A percentile compares a stretch with the other conserved stretches of the same genome.
These are phyloP conservation scores for Laticauda colubrina DNA, from an alignment of 2,113 vertebrate genomes.

Conservation along the genomic window DNA sequence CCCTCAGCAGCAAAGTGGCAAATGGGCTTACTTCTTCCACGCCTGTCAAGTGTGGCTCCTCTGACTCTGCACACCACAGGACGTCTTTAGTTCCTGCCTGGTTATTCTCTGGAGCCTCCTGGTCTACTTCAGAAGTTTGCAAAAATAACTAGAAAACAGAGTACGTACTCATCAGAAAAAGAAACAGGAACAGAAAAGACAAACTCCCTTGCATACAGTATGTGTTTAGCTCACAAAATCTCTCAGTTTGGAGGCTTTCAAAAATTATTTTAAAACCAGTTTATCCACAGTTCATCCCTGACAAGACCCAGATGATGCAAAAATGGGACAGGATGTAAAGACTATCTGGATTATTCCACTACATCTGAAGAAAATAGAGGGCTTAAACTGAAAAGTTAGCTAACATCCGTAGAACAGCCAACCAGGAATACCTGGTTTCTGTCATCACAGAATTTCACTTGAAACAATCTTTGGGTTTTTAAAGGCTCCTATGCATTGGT, in stretches of 20 bases:
- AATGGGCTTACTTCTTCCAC: conserved; percentile 73
- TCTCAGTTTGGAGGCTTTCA: not conserved
- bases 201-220: not conserved
- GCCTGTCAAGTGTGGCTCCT: conserved; percentile 48
- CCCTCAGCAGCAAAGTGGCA: not conserved
- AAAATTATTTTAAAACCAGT: not conserved
- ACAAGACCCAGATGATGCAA: not conserved
- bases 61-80: not conserved
- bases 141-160: conserved; percentile 39
- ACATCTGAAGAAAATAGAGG: not conserved
- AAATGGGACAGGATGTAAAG: not conserved
- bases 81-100: not conserved
- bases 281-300: not conserved
- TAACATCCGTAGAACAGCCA: not conserved
- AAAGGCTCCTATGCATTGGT: not conserved
- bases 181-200: not conserved
- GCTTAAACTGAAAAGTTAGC: not conserved
- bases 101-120: not conserved
- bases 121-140: not conserved
- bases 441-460: not conserved
- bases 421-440: not conserved
- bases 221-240: not conserved
- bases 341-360: not conserved
- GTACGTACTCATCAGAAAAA: not conserved
- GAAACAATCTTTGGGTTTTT: not conserved